Percentiles rank a stretch among this genome's conserved stretches.
phyloP scores from a whole-genome alignment of 2,113 vertebrate species.

The Trachemys scripta region DNA sequence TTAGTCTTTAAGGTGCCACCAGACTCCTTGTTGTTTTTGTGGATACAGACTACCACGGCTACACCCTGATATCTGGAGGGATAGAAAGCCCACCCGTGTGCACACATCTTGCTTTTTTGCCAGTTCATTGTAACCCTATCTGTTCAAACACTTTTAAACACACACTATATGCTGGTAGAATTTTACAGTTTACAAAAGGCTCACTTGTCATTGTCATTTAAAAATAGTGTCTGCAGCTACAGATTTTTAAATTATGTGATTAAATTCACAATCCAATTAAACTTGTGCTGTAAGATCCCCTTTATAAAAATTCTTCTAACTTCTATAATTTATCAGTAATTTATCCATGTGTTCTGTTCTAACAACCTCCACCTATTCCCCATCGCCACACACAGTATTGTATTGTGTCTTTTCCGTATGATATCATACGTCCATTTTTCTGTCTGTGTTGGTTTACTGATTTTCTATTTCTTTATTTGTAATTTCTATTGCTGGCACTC shows the following conservation, averaged over 20 bases:
- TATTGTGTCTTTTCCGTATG: background rate
- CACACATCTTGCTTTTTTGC: background rate
- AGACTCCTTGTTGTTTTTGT: too few relatives aligned
- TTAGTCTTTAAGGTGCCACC: too few relatives aligned
- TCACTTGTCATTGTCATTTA: background rate
- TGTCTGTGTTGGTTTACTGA: accelerated
- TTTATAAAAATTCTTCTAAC: background rate
- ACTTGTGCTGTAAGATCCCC: background rate
- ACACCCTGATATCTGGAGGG: too few relatives aligned
- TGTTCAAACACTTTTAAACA: background rate
- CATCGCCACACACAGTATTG: background rate
- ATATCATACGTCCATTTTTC: background rate
- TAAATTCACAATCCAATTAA: background rate
- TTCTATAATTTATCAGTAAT: background rate
- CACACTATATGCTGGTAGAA: background rate
- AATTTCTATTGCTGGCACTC: background rate
- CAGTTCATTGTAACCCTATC: background rate
- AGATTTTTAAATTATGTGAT: background rate
- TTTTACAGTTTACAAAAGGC: background rate
- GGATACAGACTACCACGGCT: too few relatives aligned
- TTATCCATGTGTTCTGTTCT: conserved; percentile 5
- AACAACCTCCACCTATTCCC: background rate
- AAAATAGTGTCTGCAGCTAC: background rate
- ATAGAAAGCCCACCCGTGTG: background rate
- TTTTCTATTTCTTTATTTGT: background rate